Percentiles rank a stretch among this genome's conserved stretches.
phyloP scores from a whole-genome alignment of 2,113 vertebrate species.

The Podiceps cristatus region DNA sequence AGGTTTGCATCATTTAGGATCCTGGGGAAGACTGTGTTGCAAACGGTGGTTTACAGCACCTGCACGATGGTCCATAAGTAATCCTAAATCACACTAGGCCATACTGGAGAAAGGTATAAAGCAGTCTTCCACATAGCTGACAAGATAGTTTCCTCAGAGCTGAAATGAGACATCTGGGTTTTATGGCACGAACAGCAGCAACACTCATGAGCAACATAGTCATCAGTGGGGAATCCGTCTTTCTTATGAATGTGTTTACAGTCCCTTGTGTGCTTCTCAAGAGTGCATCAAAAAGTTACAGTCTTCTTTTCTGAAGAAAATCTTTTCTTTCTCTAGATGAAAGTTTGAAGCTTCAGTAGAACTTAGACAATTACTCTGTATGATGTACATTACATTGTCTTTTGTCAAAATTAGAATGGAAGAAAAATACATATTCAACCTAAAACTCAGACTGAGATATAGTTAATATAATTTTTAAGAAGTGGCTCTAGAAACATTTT shows the following conservation, averaged over 20 bases:
- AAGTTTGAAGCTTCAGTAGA: neutral
- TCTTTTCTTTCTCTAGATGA: neutral
- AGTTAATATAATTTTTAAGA: neutral
- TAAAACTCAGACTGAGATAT: neutral
- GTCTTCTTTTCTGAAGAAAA: neutral
- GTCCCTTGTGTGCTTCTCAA: neutral
- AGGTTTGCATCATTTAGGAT: neutral
- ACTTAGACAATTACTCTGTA: neutral
- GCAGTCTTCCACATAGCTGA: neutral
- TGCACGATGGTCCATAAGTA: neutral
- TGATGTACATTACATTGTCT: neutral
- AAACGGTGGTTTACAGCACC: neutral
- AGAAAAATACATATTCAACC: neutral
- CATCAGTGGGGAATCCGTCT: neutral
- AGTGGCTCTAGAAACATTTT: neutral
- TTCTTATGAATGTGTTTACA: neutral
- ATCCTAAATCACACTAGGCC: neutral
- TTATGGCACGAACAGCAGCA: neutral
- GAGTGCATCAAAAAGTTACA: neutral
- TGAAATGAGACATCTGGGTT: neutral
- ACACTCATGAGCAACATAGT: neutral
- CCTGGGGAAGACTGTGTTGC: neutral
- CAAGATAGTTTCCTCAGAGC: neutral
- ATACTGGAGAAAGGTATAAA: neutral
- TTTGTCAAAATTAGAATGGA: neutral